Evolutionary conservation across 2,113 vertebrate genomes (phyloP).

Genomic region (Ameiurus melas): DNA sequence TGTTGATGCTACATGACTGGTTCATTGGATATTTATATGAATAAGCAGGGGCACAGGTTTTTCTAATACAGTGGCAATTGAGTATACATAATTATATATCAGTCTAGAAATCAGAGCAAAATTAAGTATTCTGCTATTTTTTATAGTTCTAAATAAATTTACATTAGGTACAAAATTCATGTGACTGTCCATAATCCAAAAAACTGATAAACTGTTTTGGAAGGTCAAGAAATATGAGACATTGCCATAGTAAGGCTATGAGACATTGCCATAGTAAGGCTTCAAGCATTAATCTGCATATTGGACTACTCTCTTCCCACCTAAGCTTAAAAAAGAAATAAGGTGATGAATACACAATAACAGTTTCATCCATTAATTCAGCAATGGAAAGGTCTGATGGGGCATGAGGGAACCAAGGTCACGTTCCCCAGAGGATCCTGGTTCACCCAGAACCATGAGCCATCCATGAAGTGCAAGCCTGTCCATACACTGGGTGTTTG

Average conservation of each 20-base stretch:
- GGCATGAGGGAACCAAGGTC: neutral
- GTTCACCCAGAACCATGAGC: neutral
- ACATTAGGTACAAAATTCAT: neutral
- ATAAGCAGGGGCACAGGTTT: neutral
- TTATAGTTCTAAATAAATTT: neutral
- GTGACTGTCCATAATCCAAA: neutral
- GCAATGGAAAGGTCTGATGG: neutral
- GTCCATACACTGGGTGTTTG: neutral
- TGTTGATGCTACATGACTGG: neutral
- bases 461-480: neutral
- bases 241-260: constrained; percentile 38
- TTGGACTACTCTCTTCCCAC: constrained; percentile 6
- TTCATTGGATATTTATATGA: neutral
- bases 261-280: constrained; percentile 39
- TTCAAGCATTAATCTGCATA: constrained; percentile 39
- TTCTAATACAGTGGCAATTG: neutral
- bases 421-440: neutral
- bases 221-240: constrained; percentile 21
- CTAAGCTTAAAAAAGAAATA: constrained; percentile 43
- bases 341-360: constrained; percentile 49
- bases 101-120: neutral
- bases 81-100: neutral
- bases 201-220: constrained; percentile 9
- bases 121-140: neutral
- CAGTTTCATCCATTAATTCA: neutral